Conservation (phyloP, 2,888 invertebrate species). For the Eupelmus urozonus region DNA sequence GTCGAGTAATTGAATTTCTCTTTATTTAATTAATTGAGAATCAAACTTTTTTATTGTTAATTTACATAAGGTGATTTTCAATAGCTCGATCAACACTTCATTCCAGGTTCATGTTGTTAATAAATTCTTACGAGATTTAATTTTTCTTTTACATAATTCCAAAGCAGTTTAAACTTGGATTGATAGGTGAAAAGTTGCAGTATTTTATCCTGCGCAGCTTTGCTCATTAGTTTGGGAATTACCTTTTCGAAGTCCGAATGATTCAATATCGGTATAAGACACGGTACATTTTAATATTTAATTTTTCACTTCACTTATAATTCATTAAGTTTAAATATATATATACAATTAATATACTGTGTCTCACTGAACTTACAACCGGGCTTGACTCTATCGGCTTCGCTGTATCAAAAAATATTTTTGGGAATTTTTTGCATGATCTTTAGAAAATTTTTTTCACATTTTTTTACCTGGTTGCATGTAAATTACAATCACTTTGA, state of each 20-base stretch:
- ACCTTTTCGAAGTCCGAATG: slow-evolving; percentile 10
- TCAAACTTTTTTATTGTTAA: not conserved
- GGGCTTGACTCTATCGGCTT: slow-evolving; percentile 48
- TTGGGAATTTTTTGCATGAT: slow-evolving; percentile 53
- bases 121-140: too few relatives aligned
- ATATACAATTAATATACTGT: not conserved
- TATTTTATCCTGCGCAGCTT: slow-evolving; percentile 46
- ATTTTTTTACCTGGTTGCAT: slow-evolving; percentile 47
- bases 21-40: slow-evolving; percentile 1
- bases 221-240: slow-evolving; percentile 50
- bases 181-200: slow-evolving; percentile 18
- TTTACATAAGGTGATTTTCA: too few relatives aligned
- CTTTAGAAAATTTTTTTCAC: slow-evolving; percentile 30
- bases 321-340: not conserved
- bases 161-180: too few relatives aligned
- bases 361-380: slow-evolving; percentile 24
- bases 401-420: slow-evolving; percentile 36
- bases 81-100: too few relatives aligned
- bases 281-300: not conserved
- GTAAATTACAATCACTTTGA: slow-evolving; percentile 30
- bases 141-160: too few relatives aligned
- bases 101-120: too few relatives aligned
- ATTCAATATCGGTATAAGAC: slow-evolving; percentile 30
- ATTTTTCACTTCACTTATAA: not conserved
- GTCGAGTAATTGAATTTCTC: not conserved